A percentile compares a stretch with the other conserved stretches of the same genome.
phyloP scores from a whole-genome alignment of 2,797 vertebrate species.

The Rhynchotus rufescens region DNA sequence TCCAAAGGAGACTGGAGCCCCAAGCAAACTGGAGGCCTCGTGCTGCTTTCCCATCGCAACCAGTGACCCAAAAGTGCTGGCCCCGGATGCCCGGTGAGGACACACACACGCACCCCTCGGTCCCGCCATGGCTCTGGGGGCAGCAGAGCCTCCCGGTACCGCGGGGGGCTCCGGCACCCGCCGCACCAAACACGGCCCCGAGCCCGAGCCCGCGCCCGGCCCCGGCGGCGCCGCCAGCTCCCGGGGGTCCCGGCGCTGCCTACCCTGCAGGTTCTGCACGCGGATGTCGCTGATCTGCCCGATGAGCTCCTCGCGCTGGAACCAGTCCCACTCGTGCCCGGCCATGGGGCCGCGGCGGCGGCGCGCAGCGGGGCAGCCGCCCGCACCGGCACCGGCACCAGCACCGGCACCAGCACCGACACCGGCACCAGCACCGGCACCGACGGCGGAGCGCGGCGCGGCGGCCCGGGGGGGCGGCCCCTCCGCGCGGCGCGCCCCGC shows the following conservation, averaged over 20 bases:
- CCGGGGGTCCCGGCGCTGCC: no score
- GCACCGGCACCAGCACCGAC: neutral
- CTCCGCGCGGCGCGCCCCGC: neutral
- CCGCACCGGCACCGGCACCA: neutral
- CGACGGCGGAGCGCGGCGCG: neutral
- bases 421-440: conserved; percentile 40
- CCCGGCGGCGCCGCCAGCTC: no score
- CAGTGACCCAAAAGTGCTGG: no score
- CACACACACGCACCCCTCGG: no score
- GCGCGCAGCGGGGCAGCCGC: neutral
- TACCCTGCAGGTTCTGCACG: conserved; percentile 98
- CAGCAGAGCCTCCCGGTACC: neutral
- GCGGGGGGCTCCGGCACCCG: neutral
- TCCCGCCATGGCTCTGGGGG: no score
- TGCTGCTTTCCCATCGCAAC: neutral
- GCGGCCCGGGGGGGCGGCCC: neutral
- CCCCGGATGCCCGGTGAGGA: no score
- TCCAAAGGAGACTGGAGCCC: neutral
- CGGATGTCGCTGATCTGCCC: conserved; percentile 97
- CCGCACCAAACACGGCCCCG: neutral
- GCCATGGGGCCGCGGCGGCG: conserved; percentile 83
- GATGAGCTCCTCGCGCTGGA: conserved; percentile 95
- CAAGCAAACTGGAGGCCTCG: neutral
- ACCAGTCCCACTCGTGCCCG: conserved; percentile 93
- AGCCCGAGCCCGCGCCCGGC: no score